These are phyloP conservation scores for Eristalinus aeneus DNA, from an alignment of 2,888 invertebrate species.

Conservation along the genomic window DNA sequence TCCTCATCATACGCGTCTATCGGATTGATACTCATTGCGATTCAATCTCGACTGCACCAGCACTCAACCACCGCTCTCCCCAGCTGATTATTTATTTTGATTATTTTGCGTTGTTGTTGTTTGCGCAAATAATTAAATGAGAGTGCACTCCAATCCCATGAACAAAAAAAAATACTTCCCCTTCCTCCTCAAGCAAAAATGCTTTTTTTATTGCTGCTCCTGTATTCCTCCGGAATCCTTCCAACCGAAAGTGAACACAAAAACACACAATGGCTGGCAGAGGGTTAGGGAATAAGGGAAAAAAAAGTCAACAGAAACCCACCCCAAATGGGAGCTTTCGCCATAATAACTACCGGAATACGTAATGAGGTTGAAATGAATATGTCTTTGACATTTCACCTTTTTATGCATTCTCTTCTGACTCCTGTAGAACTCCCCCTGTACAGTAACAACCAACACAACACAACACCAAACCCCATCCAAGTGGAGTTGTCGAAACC, in stretches of 20 bases:
- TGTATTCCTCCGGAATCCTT: constrained; percentile 1
- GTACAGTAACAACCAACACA: constrained; percentile 18
- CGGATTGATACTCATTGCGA: no score
- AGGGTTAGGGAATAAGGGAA: neutral
- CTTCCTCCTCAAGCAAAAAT: neutral
- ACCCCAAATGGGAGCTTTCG: constrained; percentile 45
- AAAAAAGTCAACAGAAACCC: constrained; percentile 10
- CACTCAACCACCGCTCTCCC: no score
- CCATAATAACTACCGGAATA: constrained; percentile 58
- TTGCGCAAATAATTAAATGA: neutral
- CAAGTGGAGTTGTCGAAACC: neutral
- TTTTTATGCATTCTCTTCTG: constrained; percentile 7
- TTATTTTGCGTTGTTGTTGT: neutral
- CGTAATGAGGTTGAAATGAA: constrained; percentile 58
- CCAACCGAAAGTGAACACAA: constrained; percentile 1
- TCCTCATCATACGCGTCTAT: no score
- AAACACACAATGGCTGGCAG: constrained; percentile 1
- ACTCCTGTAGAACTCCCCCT: neutral
- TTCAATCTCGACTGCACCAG: no score
- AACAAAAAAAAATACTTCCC: neutral
- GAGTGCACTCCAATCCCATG: neutral
- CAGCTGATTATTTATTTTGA: neutral
- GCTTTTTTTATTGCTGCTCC: neutral
- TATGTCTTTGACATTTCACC: constrained; percentile 62
- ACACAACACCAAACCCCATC: neutral